These are phyloP conservation scores for Nycticebus coucang DNA, from an alignment of 2,113 vertebrate species.

Conservation along the genomic window DNA sequence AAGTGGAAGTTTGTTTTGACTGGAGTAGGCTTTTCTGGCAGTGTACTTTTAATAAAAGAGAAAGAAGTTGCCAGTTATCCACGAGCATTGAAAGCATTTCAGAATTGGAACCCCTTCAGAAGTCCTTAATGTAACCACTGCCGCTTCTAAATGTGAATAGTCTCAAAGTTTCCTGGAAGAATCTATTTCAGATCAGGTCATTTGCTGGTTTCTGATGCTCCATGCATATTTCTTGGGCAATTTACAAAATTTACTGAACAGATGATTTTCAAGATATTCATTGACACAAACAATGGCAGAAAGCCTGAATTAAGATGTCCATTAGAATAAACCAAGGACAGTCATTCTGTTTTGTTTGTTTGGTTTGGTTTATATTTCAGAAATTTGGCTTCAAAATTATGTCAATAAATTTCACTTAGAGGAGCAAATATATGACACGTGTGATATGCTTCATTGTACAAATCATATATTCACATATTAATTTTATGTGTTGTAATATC, in stretches of 20 bases:
- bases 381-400: conserved; percentile 4
- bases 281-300: conserved; percentile 54
- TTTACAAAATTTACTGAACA: conserved; percentile 58
- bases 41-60: conserved; percentile 61
- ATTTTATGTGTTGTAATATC: neutral
- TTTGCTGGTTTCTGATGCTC: conserved; percentile 51
- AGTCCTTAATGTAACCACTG: conserved; percentile 72
- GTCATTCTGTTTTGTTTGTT: conserved; percentile 5
- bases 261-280: conserved; percentile 57
- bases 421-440: neutral
- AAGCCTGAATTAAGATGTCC: conserved; percentile 51
- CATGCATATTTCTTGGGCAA: conserved; percentile 52
- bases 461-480: neutral
- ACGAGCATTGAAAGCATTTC: conserved; percentile 68
- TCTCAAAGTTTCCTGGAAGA: conserved; percentile 73
- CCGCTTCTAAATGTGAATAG: conserved; percentile 60
- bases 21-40: conserved; percentile 67
- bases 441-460: neutral
- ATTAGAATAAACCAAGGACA: neutral
- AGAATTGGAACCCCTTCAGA: conserved; percentile 62
- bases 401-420: neutral
- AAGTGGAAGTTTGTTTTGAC: conserved; percentile 72
- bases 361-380: neutral
- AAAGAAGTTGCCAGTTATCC: conserved; percentile 63
- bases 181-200: conserved; percentile 68